phyloP scores from a whole-genome alignment of 2,797 vertebrate genomes.

The Propithecus perrieri region DNA sequence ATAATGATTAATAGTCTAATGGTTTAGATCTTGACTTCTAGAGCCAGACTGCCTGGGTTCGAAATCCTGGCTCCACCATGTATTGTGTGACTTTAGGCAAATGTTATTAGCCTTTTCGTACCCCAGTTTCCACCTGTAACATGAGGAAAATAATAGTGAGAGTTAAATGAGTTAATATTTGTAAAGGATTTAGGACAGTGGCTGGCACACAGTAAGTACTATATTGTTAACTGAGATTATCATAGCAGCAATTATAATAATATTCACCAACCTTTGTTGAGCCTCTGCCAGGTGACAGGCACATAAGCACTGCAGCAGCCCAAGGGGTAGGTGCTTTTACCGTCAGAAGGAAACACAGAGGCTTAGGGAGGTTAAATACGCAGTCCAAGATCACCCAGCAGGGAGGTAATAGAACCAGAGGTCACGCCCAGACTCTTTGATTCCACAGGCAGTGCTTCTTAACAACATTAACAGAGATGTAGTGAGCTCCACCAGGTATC shows the following conservation, averaged over 20 bases:
- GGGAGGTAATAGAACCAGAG: background rate
- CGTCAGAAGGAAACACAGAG: background rate
- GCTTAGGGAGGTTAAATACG: background rate
- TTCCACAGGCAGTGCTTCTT: background rate
- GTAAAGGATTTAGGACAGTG: background rate
- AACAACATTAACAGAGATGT: background rate
- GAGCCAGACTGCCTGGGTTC: background rate
- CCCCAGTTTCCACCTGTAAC: background rate
- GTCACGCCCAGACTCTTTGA: background rate
- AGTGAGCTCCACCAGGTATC: background rate
- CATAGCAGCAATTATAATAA: background rate
- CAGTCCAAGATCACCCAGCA: background rate
- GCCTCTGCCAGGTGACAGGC: background rate
- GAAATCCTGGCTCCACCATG: background rate
- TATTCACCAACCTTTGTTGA: background rate
- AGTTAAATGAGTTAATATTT: background rate
- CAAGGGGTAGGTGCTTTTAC: background rate
- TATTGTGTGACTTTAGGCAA: background rate
- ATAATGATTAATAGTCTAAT: background rate
- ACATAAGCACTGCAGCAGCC: background rate
- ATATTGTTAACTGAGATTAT: background rate
- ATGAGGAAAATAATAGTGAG: background rate
- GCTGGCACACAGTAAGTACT: background rate
- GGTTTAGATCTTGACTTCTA: background rate
- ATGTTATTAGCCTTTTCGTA: background rate